Conservation (phyloP, 2,113 vertebrate genomes). For the Zosterops hypoxanthus region DNA sequence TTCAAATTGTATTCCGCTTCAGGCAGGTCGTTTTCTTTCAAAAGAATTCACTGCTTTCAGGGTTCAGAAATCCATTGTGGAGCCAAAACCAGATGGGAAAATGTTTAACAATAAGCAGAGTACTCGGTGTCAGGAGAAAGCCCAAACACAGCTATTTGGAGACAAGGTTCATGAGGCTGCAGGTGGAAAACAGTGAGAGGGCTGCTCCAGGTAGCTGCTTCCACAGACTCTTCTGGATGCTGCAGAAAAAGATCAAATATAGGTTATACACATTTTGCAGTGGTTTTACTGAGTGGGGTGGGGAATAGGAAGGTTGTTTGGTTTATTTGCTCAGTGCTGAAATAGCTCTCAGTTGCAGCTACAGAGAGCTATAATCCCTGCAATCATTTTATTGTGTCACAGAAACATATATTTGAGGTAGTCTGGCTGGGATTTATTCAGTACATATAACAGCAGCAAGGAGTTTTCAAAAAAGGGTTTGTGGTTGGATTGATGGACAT, state of each 20-base stretch:
- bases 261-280: not conserved
- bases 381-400: not conserved
- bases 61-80: not conserved
- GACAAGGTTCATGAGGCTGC: not conserved
- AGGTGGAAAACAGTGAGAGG: not conserved
- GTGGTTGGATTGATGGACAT: not conserved
- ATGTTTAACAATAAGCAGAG: not conserved
- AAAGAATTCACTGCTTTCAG: not conserved
- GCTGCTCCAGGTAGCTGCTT: not conserved
- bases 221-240: not conserved
- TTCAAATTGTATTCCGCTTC: not conserved
- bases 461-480: not conserved
- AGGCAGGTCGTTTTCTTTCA: not conserved
- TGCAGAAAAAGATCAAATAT: constrained; percentile 31
- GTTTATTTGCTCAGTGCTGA: not conserved
- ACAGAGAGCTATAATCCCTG: not conserved
- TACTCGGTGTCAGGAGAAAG: not conserved
- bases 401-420: not conserved
- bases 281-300: not conserved
- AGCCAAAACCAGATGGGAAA: not conserved
- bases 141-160: not conserved
- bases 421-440: not conserved
- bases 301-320: not conserved
- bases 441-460: not conserved
- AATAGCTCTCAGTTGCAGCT: not conserved